Base-by-base conservation (phyloP, 1,140 invertebrate species). In the Hylyphantes graminicola region DNA sequence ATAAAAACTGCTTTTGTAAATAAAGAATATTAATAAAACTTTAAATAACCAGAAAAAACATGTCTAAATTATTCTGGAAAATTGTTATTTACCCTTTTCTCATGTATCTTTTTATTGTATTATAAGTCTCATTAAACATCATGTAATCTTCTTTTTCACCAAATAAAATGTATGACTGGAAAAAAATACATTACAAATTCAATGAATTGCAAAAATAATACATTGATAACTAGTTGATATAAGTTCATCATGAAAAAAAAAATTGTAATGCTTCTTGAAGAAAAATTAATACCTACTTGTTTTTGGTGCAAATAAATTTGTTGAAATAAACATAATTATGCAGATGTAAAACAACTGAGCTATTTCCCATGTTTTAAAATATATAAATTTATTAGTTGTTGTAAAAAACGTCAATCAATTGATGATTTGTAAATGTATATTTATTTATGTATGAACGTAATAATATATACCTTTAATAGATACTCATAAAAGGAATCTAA, bases 401-500 rank as follows among this genome's bases (percentile, higher is more conserved):
- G 0, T 63, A 63, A 63, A 63, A 63, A 64, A 19, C 17, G 4
- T 3, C 2, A 64, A n/a, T 35, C 35, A 35, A 35, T 35, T 35
- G 35, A 35, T 35, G 35, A 35, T 35, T 59, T 59, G 57, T 59
- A 7, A 4, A 59, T 59, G 7, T 59, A 59, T 59, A 13, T 59
- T 59, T 59, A 13, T 15, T 59, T 64, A 50, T 48, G 50, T 64
- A 64, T 64, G 7, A 35, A 13, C 10, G 10, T n/a, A 51, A 76
- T 65, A n/a, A 50, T 64, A 13, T 85, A 82, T 82, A 91, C 90
- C 88, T 94, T 94, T 19, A 94, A 89, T 70, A 94, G 88, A 89
- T 94, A 94, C 89, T 94, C 93, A 89, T 91, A 94, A 88, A 93
- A 94, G 12, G 93, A 93, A 88, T 94, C 93, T n/a, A 93, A 88